Percentiles rank a stretch among this genome's conserved stretches.
Conservation (phyloP, 2,888 invertebrate species). For the Synanthedon formicaeformis region DNA sequence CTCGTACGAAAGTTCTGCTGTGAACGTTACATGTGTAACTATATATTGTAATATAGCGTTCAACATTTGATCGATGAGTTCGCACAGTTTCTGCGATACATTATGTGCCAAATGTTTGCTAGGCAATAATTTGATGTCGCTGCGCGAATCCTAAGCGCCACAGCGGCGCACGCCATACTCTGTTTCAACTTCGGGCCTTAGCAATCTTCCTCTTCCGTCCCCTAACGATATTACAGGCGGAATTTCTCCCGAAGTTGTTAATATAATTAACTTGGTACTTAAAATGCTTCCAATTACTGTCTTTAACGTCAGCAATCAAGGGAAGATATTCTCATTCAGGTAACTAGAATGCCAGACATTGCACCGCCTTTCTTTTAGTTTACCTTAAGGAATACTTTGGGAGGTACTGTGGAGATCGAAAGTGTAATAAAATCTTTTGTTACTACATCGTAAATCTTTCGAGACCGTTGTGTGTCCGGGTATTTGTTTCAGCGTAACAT, state of each 20-base stretch:
- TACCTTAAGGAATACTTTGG: constrained; percentile 22
- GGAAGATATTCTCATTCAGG: constrained; percentile 22
- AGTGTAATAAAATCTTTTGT: constrained; percentile 45
- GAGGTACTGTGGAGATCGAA: constrained; percentile 35
- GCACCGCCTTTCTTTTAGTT: constrained; percentile 17
- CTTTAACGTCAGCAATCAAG: constrained; percentile 27
- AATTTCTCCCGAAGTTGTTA: constrained; percentile 36
- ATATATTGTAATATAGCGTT: constrained; percentile 16
- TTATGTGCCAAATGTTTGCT: constrained; percentile 29
- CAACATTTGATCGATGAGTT: constrained; percentile 52
- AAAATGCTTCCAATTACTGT: constrained; percentile 31
- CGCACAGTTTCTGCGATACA: constrained; percentile 38
- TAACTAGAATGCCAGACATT: constrained; percentile 11
- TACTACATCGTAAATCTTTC: constrained; percentile 45
- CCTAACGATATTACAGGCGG: constrained; percentile 38
- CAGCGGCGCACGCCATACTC: constrained; percentile 12
- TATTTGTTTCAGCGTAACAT: constrained; percentile 31
- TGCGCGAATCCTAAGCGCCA: constrained; percentile 5
- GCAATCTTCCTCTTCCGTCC: constrained; percentile 36
- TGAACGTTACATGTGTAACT: constrained; percentile 10
- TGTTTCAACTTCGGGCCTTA: constrained; percentile 20
- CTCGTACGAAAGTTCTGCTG: constrained; percentile 11
- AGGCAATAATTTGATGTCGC: constrained; percentile 3
- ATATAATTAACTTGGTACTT: constrained; percentile 39
- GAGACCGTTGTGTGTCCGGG: constrained; percentile 27